phyloP scores from a whole-genome alignment of 1,140 invertebrate genomes.

The Stegodyphus mimosarum region DNA sequence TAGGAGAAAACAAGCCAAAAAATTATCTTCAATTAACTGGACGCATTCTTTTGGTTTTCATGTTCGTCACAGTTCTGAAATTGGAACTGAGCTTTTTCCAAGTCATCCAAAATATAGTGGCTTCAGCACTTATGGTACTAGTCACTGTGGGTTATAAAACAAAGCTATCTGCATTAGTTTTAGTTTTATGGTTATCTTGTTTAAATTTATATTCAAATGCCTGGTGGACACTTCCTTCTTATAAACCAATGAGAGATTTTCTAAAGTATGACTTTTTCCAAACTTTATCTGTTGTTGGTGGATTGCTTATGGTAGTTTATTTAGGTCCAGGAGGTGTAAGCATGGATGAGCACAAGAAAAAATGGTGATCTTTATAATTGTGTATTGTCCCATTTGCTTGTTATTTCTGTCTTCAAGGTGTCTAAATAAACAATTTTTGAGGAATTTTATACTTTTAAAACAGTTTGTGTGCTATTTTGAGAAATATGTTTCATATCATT shows the following conservation, averaged over 20 bases:
- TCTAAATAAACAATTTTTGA: slow-evolving; percentile 13
- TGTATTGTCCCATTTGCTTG: not conserved
- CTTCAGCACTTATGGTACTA: slow-evolving; percentile 93
- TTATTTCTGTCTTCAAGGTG: not conserved
- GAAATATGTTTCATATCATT: too few relatives aligned
- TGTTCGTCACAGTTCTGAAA: slow-evolving; percentile 96
- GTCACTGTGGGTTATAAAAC: slow-evolving; percentile 99
- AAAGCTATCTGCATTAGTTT: slow-evolving; percentile 93
- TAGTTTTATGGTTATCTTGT: slow-evolving; percentile 88
- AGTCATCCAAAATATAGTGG: slow-evolving; percentile 90
- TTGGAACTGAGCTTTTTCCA: slow-evolving; percentile 91
- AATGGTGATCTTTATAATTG: slow-evolving; percentile 77
- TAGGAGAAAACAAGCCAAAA: slow-evolving; percentile 97
- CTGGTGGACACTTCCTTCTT: slow-evolving; percentile 95
- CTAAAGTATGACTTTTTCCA: slow-evolving; percentile 99
- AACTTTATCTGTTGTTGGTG: slow-evolving; percentile 98
- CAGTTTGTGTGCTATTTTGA: not conserved
- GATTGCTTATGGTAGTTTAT: slow-evolving; percentile 98
- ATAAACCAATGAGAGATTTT: slow-evolving; percentile 97
- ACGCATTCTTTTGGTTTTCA: slow-evolving; percentile 94
- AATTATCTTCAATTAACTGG: slow-evolving; percentile 96
- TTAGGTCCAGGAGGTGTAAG: slow-evolving; percentile 98
- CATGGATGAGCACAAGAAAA: slow-evolving; percentile 99
- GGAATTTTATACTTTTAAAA: slow-evolving; percentile 17
- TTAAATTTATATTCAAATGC: slow-evolving; percentile 94